phyloP scores from a whole-genome alignment of 2,113 vertebrate species.

The Alethe castanea region DNA sequence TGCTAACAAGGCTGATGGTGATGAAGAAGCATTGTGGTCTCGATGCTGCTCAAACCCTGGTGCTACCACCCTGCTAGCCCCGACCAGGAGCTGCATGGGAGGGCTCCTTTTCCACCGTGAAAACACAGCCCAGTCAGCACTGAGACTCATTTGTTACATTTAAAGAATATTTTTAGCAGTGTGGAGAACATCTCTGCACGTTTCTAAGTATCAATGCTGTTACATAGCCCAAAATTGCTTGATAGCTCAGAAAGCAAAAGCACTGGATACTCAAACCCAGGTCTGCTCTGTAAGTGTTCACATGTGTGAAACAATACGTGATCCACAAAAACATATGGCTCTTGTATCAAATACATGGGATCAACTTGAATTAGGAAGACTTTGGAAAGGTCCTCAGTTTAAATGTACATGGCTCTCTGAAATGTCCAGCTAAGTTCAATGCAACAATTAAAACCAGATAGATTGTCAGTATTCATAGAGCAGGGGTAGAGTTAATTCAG shows the following conservation, averaged over 20 bases:
- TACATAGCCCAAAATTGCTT: not conserved
- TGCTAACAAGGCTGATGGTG: not conserved
- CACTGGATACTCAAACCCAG: not conserved
- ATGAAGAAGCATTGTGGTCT: not conserved
- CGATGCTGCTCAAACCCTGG: not conserved
- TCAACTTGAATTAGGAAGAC: constrained; percentile 61
- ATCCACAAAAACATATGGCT: constrained; percentile 39
- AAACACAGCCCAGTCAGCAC: not conserved
- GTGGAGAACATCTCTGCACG: not conserved
- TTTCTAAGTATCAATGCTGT: not conserved
- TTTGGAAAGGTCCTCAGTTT: constrained; percentile 50
- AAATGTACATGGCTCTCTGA: constrained; percentile 31
- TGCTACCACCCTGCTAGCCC: not conserved
- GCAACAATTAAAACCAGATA: constrained; percentile 59
- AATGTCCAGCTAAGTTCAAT: constrained; percentile 40
- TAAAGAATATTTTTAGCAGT: not conserved
- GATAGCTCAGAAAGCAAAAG: constrained; percentile 16
- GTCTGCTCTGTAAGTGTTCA: constrained; percentile 13
- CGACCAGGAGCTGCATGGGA: not conserved
- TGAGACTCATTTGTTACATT: not conserved
- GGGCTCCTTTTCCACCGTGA: not conserved
- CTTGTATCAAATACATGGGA: constrained; percentile 20
- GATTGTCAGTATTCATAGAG: constrained; percentile 43
- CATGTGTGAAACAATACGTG: constrained; percentile 38
- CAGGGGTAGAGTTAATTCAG: constrained; percentile 9